Base-by-base conservation (phyloP, 1,140 invertebrate species). In the Papilio polyxenes region DNA sequence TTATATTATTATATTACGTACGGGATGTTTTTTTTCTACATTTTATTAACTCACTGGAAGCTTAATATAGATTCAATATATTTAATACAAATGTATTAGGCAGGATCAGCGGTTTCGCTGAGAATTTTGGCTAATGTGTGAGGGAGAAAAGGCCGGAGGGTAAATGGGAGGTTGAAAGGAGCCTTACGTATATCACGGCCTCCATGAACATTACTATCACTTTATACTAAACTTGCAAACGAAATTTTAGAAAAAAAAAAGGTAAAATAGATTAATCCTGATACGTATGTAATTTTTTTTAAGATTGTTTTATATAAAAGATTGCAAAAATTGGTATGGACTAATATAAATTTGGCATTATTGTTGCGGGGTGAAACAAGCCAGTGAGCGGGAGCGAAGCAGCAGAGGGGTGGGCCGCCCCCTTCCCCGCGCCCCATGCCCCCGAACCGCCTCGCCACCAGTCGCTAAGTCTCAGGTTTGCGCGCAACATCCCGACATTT, bases 401-500 rank as follows among this genome's bases (percentile, higher is more conserved):
- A 83, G 85, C 59, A 82, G 82, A 75, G 86, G 87, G 87, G 86
- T 84, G 88, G 75, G 82, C 74, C 82, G 23, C 79, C 86, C 87
- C 89, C 49, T 31, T 37, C 31, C 77, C 90, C 86, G 89, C 88
- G 78, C 84, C 89, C 88, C 92, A 89, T 84, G 88, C 87, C 85
- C 69, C 84, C 86, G 85, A 83, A 83, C 83, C 83, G 87, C 82
- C 81, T 76, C 86, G 85, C 88, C 88, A 91, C 91, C 92, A 93
- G 92, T 93, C 87, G 91, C 88, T 89, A 91, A 92, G 92, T 93
- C 92, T 90, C 89, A 93, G 92, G 89, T 92, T 93, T 89, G 91
- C 85, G 87, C 91, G 88, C 91, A 92, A 89, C 90, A 93, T 92
- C 89, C 89, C 86, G 82, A 86, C 83, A 83, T 53, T 85, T 87